Evolutionary conservation across 2,888 invertebrate species (phyloP), one percentile per base, ranked within the genome.

Genomic region (Tanytarsus gracilentus): DNA sequence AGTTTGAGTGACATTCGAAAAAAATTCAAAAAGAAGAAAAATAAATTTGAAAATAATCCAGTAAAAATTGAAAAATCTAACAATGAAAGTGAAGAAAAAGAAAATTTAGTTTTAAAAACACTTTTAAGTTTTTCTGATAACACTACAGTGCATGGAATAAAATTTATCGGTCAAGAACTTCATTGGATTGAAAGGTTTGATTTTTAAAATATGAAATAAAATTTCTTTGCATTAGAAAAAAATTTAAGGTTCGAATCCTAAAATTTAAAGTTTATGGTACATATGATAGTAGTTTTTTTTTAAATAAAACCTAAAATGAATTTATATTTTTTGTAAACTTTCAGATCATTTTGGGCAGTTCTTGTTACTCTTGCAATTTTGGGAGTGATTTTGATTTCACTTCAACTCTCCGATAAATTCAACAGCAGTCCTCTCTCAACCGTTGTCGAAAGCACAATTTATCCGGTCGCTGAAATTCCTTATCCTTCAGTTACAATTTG

Each of bases 401-500:
- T 70, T 16, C 66, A 71, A 52, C 63, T 73, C 2, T 72, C 73
- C 4, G 63, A 67, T 2, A 69, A 70, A 9, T 73, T 69, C 52
- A 68, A 64, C 21, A 70, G 67, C 4, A 69, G 69, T n/a, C 39
- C 48, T 16, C 44, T 63, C 9, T 68, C 72, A 33, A 73, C 72
- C 0, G 71, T 72, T 2, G 70, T 73, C 26, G 70, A 72, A 50
- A 67, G 71, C 63, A 69, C 72, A 0, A 71, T 72, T 55, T 71
- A 66, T 65, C 71, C 73, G 0, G 69, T 73, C 0, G 69, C 69
- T 56, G 65, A 69, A 52, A 68, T 73, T 2, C 62, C 65, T 1
- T 73, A 70, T 63, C 73, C 73, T 5, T 71, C 73, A 1, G 67
- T 73, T 2, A 71, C 65, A 2, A 63, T 73, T 40, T 73, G 73